These are phyloP conservation scores for Cheilosia pagana DNA, from an alignment of 2,888 invertebrate genomes.

Conservation along the genomic window DNA sequence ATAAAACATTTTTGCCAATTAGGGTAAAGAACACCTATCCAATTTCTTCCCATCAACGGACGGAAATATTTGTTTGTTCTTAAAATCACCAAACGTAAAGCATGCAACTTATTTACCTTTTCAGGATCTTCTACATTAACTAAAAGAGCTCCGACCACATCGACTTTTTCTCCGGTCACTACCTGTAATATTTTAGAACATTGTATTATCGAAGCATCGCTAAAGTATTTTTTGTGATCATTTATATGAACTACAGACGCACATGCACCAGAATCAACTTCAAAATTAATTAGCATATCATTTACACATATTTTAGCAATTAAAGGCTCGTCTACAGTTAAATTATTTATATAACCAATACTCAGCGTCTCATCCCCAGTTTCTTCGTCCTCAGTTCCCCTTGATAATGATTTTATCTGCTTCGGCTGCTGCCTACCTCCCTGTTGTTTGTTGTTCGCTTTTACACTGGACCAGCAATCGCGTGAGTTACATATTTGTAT, in stretches of 20 bases:
- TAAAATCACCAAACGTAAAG: slow-evolving; percentile 3
- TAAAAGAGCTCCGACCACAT: slow-evolving; percentile 3
- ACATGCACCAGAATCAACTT: slow-evolving; percentile 8
- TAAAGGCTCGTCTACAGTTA: not conserved
- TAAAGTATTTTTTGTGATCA: slow-evolving; percentile 11
- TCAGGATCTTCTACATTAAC: not conserved
- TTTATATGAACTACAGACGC: not conserved
- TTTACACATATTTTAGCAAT: slow-evolving; percentile 8
- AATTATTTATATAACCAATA: not conserved
- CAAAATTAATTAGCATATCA: not conserved
- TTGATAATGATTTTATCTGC: too few relatives aligned
- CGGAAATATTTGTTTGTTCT: slow-evolving; percentile 5
- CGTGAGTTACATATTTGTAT: too few relatives aligned
- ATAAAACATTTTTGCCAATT: not conserved
- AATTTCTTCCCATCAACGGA: not conserved
- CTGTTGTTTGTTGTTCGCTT: not conserved
- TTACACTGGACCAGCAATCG: not conserved
- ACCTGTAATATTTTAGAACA: not conserved
- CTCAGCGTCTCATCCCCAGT: not conserved
- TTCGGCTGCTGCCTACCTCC: too few relatives aligned
- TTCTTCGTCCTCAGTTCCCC: not conserved
- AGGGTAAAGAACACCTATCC: not conserved
- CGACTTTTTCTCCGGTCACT: slow-evolving; percentile 4
- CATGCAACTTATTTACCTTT: not conserved
- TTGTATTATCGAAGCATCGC: not conserved